Evolutionary conservation across 2,888 invertebrate species (phyloP).

Genomic region (Atethmia centrago): DNA sequence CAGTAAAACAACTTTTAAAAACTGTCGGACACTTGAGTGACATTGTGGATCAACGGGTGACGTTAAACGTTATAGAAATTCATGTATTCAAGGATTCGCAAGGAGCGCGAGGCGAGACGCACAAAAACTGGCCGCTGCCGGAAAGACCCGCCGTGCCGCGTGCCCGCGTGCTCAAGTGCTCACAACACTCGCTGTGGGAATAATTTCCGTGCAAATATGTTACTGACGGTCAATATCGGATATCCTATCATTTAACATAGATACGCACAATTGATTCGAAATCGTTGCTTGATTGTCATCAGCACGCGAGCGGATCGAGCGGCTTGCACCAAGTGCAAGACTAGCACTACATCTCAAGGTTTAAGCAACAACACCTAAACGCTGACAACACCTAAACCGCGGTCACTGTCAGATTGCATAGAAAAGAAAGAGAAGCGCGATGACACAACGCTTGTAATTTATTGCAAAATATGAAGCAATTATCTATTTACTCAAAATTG

Average conservation of each 20-base stretch:
- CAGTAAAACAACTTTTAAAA: constrained; percentile 18
- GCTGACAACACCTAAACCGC: no score
- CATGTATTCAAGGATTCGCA: constrained; percentile 64
- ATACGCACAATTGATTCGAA: constrained; percentile 34
- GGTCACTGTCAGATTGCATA: no score
- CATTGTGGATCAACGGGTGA: constrained; percentile 55
- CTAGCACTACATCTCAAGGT: neutral
- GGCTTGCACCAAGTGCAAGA: neutral
- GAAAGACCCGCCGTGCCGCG: constrained; percentile 28
- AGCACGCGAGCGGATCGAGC: constrained; percentile 17
- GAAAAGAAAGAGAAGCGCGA: no score
- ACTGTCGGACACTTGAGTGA: constrained; percentile 45
- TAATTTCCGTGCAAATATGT: constrained; percentile 38
- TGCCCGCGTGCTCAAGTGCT: constrained; percentile 10
- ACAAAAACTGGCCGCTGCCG: constrained; percentile 62
- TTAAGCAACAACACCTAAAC: no score
- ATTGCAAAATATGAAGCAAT: no score
- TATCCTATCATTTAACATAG: constrained; percentile 27
- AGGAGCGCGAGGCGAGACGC: constrained; percentile 61
- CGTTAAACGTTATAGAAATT: constrained; percentile 66
- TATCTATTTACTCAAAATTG: no score
- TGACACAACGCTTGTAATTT: no score
- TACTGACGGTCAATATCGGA: constrained; percentile 21
- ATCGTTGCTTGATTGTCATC: constrained; percentile 22
- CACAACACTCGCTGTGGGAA: neutral